Evolutionary conservation across 2,113 vertebrate species (phyloP), one percentile per base, ranked within the genome.

Genomic region (Struthio camelus): DNA sequence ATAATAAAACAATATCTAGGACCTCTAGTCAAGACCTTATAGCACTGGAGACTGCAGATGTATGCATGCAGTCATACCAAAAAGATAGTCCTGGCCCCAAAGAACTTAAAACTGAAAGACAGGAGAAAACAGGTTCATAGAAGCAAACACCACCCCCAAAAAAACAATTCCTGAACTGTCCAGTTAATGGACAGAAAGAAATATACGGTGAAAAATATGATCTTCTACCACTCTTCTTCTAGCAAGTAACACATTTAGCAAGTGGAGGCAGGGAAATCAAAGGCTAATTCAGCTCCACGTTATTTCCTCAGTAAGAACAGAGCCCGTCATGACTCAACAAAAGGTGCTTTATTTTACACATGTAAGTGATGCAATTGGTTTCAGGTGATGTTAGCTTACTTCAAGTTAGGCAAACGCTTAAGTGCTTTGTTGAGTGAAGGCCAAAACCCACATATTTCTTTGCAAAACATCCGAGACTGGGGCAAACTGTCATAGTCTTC

Each of bases 361-460:
- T 18, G 16, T 12, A 86, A 61, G 38, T 17, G 9, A 61, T 8
- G 18, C 86, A 94, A 82, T 25, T 66, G 73, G 92, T 80, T 87
- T 77, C 75, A 91, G n/a, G 67, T 36, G 36, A 94, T 15, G 28
- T 50, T 73, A 44, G 2, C 11, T 72, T 89, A 53, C 62, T 83
- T 70, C 62, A 79, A 40, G 54, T 87, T 77, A 92, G 82, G 27
- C 14, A 91, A 92, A 92, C 7, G 16, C 22, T 1, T 65, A 89
- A 93, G 27, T 54, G 27, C 16, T 80, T 92, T 80, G 46, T 38
- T 83, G 51, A 91, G 20, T 59, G 27, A 83, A 92, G 71, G 76
- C 64, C 75, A 93, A 85, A 77, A 3, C 32, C 50, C 46, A 48
- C 17, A 61, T 59, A 85, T 59, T 78, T 80, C 5, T 40, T 30